Evolutionary conservation across 2,888 invertebrate genomes (phyloP).

Genomic region (Macrostomum cliftonense): DNA sequence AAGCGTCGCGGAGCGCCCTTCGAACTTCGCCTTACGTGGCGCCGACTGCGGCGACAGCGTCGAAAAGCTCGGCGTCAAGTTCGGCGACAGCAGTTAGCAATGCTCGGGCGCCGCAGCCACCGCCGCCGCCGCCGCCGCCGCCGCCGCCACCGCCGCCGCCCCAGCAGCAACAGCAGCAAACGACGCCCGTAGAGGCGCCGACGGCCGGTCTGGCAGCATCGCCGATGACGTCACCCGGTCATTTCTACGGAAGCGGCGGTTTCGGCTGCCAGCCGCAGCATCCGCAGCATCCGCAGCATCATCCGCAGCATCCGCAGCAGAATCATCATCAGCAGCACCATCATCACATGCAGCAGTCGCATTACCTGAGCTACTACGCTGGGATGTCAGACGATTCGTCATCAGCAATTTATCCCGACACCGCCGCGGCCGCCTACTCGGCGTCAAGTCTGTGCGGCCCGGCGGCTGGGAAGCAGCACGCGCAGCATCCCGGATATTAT

Average conservation of each 20-base stretch:
- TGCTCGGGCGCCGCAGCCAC: too few relatives aligned
- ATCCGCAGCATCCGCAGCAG: background rate
- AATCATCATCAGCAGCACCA: too few relatives aligned
- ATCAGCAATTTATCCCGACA: too few relatives aligned
- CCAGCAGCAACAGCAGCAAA: background rate
- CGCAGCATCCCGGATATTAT: too few relatives aligned
- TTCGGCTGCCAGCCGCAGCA: background rate
- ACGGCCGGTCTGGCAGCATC: constrained; percentile 1
- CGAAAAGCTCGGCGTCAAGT: constrained; percentile 11
- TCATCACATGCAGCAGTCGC: too few relatives aligned
- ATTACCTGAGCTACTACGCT: background rate
- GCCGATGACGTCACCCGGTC: background rate
- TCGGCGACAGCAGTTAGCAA: constrained; percentile 8
- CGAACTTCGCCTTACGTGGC: constrained; percentile 10
- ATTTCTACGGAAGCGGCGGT: constrained; percentile 1
- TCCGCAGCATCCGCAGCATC: background rate
- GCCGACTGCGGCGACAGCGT: constrained; percentile 8
- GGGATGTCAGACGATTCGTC: background rate
- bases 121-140: too few relatives aligned
- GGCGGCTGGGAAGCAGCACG: too few relatives aligned
- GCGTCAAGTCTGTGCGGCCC: too few relatives aligned
- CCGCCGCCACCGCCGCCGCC: background rate
- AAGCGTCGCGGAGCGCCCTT: constrained; percentile 8
- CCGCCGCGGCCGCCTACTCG: too few relatives aligned
- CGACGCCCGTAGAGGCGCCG: constrained; percentile 6